Conservation (phyloP, 2,888 invertebrate species). For the Diplazon laetatorius region DNA sequence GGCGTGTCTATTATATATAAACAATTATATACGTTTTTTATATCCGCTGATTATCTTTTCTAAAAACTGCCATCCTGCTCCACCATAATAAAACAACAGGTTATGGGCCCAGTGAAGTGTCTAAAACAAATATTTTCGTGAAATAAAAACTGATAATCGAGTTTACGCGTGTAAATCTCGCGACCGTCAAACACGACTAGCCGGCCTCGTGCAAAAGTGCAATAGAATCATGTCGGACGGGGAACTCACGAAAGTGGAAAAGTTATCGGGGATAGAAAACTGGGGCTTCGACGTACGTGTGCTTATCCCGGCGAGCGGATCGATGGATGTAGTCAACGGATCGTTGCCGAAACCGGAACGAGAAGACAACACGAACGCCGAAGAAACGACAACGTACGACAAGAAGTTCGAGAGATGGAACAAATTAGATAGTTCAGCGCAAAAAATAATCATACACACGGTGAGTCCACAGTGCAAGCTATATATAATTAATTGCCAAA, state of each 20-base stretch:
- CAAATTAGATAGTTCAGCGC: slow-evolving; percentile 59
- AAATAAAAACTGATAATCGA: neutral
- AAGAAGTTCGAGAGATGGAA: slow-evolving; percentile 56
- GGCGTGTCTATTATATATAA: neutral
- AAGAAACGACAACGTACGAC: slow-evolving; percentile 16
- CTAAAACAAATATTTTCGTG: slow-evolving; percentile 13
- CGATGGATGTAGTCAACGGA: slow-evolving; percentile 37
- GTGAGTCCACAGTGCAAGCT: slow-evolving; percentile 50
- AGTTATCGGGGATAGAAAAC: slow-evolving; percentile 38
- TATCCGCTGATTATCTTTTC: neutral
- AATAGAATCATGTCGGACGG: slow-evolving; percentile 37
- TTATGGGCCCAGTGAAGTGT: slow-evolving; percentile 18
- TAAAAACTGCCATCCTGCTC: neutral
- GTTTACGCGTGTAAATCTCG: neutral
- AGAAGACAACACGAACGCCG: neutral
- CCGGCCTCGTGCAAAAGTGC: slow-evolving; percentile 54
- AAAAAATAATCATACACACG: slow-evolving; percentile 61
- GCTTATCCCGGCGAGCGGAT: slow-evolving; percentile 33
- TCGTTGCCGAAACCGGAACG: slow-evolving; percentile 13
- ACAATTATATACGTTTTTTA: neutral
- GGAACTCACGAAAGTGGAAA: slow-evolving; percentile 41
- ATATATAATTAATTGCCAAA: slow-evolving; percentile 69
- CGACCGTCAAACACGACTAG: slow-evolving; percentile 33
- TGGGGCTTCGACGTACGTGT: slow-evolving; percentile 50
- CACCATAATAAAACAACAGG: slow-evolving; percentile 9